Evolutionary conservation across 1,140 invertebrate species (phyloP), one percentile per base, ranked within the genome.

Genomic region (Metaphire vulgaris): DNA sequence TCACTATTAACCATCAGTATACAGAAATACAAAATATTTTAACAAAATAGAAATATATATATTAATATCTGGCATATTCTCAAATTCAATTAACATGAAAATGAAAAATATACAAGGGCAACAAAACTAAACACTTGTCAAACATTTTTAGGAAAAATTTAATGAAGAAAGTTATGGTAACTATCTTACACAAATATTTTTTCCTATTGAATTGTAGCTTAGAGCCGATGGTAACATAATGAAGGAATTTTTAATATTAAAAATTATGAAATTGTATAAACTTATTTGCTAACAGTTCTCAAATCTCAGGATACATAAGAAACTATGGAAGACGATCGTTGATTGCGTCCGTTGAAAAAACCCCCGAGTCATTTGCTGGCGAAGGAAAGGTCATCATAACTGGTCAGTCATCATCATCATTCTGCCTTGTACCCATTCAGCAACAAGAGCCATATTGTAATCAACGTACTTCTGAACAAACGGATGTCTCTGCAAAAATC

Each of bases 381-480:
- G 41, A 56, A 56, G 6, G 6, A n/a, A n/a, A n/a, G n/a, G n/a
- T n/a, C n/a, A n/a, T n/a, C n/a, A n/a, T n/a, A n/a, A 56, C 6
- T 56, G 41, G 41, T 56, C 6, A 56, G 41, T 69, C 30, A 65
- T 65, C 14, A 65, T 14, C 56, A 14, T 65, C 14, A 14, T 33
- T 33, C n/a, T 33, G 14, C 33, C 70, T 33, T 15, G 12, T 29
- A 82, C 79, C 80, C 80, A 82, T 29, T 65, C 34, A 31, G 79
- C 79, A 69, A 81, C 78, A 29, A 80, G 34, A 26, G 64, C 65
- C 14, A 78, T 67, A 32, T 80, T 80, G 12, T 70, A 76, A 72
- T 81, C 77, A 76, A 78, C 77, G 70, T 81, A 69, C 32, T 78
- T 78, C 33, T 76, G 74, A 34, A 82, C 76, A 77, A 81, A 82